Conservation (phyloP, 2,113 vertebrate genomes). For the Bufo gargarizans region DNA sequence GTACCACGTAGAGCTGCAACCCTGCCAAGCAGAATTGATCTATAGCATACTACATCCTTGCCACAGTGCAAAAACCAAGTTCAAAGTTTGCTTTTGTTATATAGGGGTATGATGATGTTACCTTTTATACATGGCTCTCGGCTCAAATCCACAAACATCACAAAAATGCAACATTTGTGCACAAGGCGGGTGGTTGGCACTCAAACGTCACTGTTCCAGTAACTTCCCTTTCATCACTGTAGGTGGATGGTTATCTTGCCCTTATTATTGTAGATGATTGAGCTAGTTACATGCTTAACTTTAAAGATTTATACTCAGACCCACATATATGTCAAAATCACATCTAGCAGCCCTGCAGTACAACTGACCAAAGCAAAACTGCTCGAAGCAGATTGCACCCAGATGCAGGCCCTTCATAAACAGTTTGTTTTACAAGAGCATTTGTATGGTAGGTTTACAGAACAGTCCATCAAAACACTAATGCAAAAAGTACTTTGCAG, state of each 20-base stretch:
- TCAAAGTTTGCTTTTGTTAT: neutral
- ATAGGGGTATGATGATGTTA: neutral
- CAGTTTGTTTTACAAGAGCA: conserved; percentile 42
- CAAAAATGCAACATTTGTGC: conserved; percentile 5
- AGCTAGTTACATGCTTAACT: conserved; percentile 22
- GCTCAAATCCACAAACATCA: neutral
- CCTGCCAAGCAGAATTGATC: neutral
- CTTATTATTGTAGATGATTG: neutral
- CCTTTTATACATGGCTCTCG: neutral
- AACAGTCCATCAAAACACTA: conserved; percentile 44
- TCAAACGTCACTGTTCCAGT: neutral
- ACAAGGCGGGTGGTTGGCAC: neutral
- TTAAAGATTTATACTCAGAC: conserved; percentile 27
- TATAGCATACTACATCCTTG: neutral
- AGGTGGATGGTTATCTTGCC: conserved; percentile 1
- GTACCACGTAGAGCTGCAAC: no score
- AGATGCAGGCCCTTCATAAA: conserved; percentile 35
- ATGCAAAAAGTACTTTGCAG: neutral
- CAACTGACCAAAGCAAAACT: neutral
- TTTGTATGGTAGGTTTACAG: conserved; percentile 36
- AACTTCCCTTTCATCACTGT: neutral
- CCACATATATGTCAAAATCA: conserved; percentile 22
- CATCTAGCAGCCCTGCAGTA: neutral
- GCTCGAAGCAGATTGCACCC: neutral
- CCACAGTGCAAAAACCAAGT: neutral